Percentiles rank a stretch among this genome's conserved stretches.
Evolutionary conservation across 2,113 vertebrate genomes (phyloP).

Genomic region (Seriola quinqueradiata): DNA sequence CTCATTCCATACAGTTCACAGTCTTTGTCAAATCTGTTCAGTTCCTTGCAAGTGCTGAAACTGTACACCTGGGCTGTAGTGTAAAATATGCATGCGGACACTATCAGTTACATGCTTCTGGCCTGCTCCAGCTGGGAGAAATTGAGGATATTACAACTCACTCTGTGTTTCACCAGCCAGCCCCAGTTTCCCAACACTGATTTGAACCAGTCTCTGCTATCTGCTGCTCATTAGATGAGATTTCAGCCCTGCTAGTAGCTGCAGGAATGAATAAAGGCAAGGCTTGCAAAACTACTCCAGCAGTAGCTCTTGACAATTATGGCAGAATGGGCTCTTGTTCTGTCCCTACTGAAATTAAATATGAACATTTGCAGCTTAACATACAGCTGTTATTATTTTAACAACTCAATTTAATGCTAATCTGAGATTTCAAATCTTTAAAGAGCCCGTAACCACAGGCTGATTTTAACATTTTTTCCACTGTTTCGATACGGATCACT

Average conservation of each 20-base stretch:
- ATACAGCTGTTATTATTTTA: slow-evolving; percentile 13
- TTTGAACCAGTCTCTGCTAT: slow-evolving; percentile 74
- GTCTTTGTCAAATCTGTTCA: slow-evolving; percentile 78
- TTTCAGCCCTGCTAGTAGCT: slow-evolving; percentile 50
- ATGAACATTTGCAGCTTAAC: slow-evolving; percentile 1
- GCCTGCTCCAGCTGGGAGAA: slow-evolving; percentile 74
- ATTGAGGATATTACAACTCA: slow-evolving; percentile 77
- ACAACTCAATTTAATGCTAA: neutral
- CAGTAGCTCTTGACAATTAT: slow-evolving; percentile 38
- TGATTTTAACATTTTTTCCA: neutral
- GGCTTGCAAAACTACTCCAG: slow-evolving; percentile 27
- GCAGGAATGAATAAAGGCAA: slow-evolving; percentile 52
- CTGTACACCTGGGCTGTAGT: slow-evolving; percentile 69
- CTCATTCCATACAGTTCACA: slow-evolving; percentile 7
- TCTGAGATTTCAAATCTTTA: neutral
- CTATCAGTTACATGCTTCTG: slow-evolving; percentile 78
- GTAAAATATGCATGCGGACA: slow-evolving; percentile 82
- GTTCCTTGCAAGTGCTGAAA: slow-evolving; percentile 71
- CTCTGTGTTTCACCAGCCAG: slow-evolving; percentile 71
- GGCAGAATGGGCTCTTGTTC: slow-evolving; percentile 26
- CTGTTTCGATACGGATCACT: neutral
- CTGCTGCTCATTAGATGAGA: slow-evolving; percentile 72
- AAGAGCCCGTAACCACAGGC: neutral
- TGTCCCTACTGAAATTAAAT: slow-evolving; percentile 20
- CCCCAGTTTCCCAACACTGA: slow-evolving; percentile 78